phyloP scores from a whole-genome alignment of 2,113 vertebrate species.

The Camelus dromedarius region DNA sequence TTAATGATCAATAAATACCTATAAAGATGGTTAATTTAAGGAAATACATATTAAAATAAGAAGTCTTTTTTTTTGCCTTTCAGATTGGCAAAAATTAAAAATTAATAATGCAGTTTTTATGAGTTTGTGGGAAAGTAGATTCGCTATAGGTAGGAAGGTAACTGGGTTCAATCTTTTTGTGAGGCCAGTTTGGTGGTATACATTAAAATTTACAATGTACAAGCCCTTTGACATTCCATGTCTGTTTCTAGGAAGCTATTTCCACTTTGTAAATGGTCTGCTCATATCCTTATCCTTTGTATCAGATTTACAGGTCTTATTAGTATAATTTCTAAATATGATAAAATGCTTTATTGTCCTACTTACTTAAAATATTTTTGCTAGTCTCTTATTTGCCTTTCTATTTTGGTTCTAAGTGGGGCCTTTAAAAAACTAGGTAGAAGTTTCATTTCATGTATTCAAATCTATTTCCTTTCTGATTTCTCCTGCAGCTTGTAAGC shows the following conservation, averaged over 20 bases:
- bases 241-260: constrained; percentile 44
- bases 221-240: background rate
- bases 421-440: constrained; percentile 54
- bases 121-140: constrained; percentile 1
- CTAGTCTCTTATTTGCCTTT: constrained; percentile 41
- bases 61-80: background rate
- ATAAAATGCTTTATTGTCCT: constrained; percentile 4
- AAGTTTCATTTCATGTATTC: constrained; percentile 48
- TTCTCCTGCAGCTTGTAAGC: constrained; percentile 32
- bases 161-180: constrained; percentile 2
- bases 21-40: constrained; percentile 36
- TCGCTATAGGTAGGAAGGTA: background rate
- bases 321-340: constrained; percentile 23
- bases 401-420: constrained; percentile 43
- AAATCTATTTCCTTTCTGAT: constrained; percentile 58
- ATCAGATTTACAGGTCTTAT: background rate
- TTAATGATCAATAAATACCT: background rate
- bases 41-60: background rate
- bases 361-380: constrained; percentile 19
- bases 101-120: background rate
- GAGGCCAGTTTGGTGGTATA: background rate
- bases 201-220: background rate
- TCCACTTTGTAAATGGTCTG: background rate
- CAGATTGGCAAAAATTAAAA: constrained; percentile 1
- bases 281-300: background rate